phyloP scores from a whole-genome alignment of 2,888 invertebrate genomes.

The Erannis defoliaria region DNA sequence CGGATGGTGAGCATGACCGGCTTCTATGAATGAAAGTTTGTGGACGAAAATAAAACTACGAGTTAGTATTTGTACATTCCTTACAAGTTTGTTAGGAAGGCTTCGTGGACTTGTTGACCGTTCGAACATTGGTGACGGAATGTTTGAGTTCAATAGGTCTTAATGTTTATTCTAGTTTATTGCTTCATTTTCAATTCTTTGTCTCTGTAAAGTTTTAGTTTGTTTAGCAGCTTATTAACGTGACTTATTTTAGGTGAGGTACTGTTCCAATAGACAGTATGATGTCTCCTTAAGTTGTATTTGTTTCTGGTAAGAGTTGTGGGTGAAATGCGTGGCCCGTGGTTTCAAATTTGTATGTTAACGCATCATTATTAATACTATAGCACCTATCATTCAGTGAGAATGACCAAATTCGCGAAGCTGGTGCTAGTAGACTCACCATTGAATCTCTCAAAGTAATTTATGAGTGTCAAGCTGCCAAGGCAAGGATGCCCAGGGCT shows the following conservation, averaged over 20 bases:
- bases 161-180: conserved; percentile 23
- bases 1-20: conserved; percentile 66
- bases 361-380: no score
- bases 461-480: no score
- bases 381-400: no score
- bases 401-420: no score
- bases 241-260: neutral
- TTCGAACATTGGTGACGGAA: conserved; percentile 23
- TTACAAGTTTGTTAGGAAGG: conserved; percentile 40
- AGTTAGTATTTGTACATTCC: conserved; percentile 45
- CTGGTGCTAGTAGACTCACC: no score
- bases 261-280: neutral
- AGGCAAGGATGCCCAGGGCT: no score
- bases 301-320: no score
- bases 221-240: neutral
- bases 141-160: conserved; percentile 24
- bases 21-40: conserved; percentile 56
- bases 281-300: no score
- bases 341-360: no score
- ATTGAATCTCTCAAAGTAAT: no score
- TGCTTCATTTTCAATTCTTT: conserved; percentile 6
- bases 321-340: no score
- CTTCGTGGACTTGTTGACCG: conserved; percentile 30
- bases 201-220: neutral
- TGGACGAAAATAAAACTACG: conserved; percentile 41